These are phyloP conservation scores for Galagoides demidoff DNA, from an alignment of 2,797 vertebrate species.

Conservation along the genomic window DNA sequence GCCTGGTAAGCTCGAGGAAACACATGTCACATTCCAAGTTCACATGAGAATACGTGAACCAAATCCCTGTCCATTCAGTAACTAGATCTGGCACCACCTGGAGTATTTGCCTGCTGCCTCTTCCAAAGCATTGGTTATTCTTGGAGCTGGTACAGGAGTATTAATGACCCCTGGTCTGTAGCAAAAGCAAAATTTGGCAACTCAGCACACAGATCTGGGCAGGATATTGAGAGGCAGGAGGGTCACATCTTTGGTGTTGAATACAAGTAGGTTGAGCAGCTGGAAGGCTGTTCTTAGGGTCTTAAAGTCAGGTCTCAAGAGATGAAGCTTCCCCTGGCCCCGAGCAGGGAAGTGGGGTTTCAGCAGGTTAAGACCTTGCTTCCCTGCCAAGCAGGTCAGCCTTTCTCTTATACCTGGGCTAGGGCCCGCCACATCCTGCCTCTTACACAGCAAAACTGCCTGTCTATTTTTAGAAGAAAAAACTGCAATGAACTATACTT, in stretches of 20 bases:
- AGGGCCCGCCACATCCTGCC: neutral
- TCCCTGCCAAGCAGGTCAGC: neutral
- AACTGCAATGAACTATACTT: slow-evolving; percentile 19
- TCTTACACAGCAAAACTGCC: neutral
- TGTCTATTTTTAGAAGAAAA: slow-evolving; percentile 68
- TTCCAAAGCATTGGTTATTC: slow-evolving; percentile 54
- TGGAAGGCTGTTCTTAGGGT: neutral
- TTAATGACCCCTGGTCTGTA: neutral
- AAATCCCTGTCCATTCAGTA: slow-evolving; percentile 42
- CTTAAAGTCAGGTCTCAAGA: neutral
- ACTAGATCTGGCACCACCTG: neutral
- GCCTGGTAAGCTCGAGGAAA: neutral
- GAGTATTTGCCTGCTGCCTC: neutral
- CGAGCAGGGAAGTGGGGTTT: neutral
- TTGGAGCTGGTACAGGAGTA: slow-evolving; percentile 21
- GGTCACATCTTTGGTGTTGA: neutral
- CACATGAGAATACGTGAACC: neutral
- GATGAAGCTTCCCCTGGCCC: neutral
- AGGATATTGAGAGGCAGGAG: neutral
- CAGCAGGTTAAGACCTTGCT: neutral
- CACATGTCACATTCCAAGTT: slow-evolving; percentile 44
- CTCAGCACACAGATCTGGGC: neutral
- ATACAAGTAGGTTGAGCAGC: neutral
- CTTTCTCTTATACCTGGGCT: neutral
- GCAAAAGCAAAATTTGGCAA: slow-evolving; percentile 45